A percentile compares a stretch with the other conserved stretches of the same genome.
Conservation (phyloP, 2,888 invertebrate genomes). For the Oscheius myriophilus region DNA sequence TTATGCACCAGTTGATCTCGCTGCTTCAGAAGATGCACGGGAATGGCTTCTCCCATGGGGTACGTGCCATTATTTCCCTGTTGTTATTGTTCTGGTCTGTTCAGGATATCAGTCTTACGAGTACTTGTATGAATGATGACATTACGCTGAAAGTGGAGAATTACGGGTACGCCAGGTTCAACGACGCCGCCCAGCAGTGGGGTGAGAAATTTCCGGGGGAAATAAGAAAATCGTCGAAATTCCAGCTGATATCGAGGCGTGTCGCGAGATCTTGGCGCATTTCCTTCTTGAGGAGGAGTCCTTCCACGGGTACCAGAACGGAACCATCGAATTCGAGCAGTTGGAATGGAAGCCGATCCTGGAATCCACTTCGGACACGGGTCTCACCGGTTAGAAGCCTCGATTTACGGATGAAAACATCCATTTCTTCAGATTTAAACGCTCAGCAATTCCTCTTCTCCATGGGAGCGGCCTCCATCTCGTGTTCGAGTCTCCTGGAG, state of each 20-base stretch:
- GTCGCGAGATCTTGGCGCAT: conserved; percentile 8
- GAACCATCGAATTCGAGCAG: not conserved
- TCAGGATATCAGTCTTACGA: conserved; percentile 3
- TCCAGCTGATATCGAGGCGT: conserved; percentile 10
- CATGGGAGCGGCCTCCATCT: not conserved
- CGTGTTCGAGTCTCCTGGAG: conserved; percentile 2
- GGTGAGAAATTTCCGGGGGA: too few relatives aligned
- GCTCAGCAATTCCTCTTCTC: conserved; percentile 2
- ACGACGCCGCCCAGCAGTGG: too few relatives aligned
- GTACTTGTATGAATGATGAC: not conserved
- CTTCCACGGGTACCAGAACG: not conserved
- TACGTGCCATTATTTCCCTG: not conserved
- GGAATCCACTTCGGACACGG: conserved; percentile 8
- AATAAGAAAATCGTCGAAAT: not conserved
- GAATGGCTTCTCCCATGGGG: conserved; percentile 7
- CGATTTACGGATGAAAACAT: not conserved
- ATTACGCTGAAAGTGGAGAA: not conserved
- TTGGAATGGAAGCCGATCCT: conserved; percentile 10
- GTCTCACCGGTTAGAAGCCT: conserved; percentile 6
- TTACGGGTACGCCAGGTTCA: not conserved
- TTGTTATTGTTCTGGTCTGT: not conserved
- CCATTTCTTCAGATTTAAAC: not conserved
- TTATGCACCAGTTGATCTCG: conserved; percentile 8
- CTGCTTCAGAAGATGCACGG: conserved; percentile 5
- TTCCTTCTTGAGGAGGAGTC: not conserved